phyloP scores from a whole-genome alignment of 2,113 vertebrate genomes.

The Anser cygnoides region DNA sequence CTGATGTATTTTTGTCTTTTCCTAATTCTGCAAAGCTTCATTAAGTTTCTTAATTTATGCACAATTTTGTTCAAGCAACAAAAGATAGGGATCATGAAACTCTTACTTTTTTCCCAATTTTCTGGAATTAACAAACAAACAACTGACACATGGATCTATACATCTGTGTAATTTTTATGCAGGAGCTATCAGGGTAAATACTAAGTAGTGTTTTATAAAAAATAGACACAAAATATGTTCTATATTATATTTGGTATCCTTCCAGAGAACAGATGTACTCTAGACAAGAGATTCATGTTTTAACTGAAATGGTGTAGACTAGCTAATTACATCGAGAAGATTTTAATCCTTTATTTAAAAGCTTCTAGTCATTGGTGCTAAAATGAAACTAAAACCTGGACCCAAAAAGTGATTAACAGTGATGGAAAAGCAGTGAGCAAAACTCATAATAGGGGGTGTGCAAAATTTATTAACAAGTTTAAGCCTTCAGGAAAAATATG shows the following conservation, averaged over 20 bases:
- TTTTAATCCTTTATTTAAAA: slow-evolving; percentile 2
- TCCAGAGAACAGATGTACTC: neutral
- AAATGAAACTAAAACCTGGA: neutral
- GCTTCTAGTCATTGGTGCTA: neutral
- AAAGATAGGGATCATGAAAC: neutral
- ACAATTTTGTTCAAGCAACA: slow-evolving; percentile 37
- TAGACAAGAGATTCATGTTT: neutral
- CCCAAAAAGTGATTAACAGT: neutral
- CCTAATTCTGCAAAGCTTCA: slow-evolving; percentile 22
- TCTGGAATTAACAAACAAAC: slow-evolving; percentile 16
- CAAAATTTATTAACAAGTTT: neutral
- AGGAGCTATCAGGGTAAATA: slow-evolving; percentile 35
- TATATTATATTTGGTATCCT: slow-evolving; percentile 16
- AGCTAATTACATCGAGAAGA: slow-evolving; percentile 6
- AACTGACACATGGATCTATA: slow-evolving; percentile 10
- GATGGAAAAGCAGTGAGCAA: neutral
- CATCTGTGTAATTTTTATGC: slow-evolving; percentile 55
- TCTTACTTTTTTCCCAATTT: neutral
- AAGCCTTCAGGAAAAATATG: neutral
- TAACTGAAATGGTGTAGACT: neutral
- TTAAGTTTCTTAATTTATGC: slow-evolving; percentile 12
- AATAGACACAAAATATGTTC: slow-evolving; percentile 56
- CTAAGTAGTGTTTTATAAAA: slow-evolving; percentile 46
- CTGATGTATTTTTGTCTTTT: neutral
- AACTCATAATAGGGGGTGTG: neutral